Evolutionary conservation across 2,888 invertebrate species (phyloP).

Genomic region (Oxycera nigricornis): DNA sequence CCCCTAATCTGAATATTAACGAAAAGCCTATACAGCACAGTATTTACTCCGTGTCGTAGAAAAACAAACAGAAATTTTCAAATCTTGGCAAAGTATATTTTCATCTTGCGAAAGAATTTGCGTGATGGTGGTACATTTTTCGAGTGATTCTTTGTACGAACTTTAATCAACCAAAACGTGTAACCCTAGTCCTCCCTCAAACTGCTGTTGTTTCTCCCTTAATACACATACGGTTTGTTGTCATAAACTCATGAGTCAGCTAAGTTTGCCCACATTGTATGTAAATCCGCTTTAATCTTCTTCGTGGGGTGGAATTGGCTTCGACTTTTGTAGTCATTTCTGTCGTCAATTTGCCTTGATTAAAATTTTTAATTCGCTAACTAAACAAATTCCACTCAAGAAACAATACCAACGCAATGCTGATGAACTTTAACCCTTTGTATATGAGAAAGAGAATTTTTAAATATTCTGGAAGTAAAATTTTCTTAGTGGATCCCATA

Average conservation of each 20-base stretch:
- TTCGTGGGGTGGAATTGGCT: slow-evolving; percentile 3
- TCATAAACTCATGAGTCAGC: slow-evolving; percentile 15
- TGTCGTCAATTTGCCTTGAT: slow-evolving; percentile 31
- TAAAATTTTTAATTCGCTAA: slow-evolving; percentile 31
- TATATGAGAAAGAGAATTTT: background rate
- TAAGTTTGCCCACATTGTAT: slow-evolving; percentile 18
- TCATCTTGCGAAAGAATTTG: background rate
- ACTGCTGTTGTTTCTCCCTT: background rate
- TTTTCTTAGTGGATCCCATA: background rate
- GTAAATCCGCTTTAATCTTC: slow-evolving; percentile 29
- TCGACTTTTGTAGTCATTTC: background rate
- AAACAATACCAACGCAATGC: too few species aligned
- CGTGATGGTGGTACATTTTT: background rate
- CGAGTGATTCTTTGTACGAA: background rate
- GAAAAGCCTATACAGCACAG: too few species aligned
- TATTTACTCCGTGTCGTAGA: too few species aligned
- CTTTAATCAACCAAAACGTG: slow-evolving; percentile 34
- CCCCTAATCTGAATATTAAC: too few species aligned
- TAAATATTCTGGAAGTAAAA: background rate
- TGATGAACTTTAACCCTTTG: background rate
- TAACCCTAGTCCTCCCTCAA: background rate
- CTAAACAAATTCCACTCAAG: slow-evolving; percentile 11
- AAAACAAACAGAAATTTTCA: background rate
- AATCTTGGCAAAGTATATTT: background rate
- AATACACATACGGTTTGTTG: background rate